These are phyloP conservation scores for Poecilia latipinna DNA, from an alignment of 2,113 vertebrate genomes.

Conservation along the genomic window DNA sequence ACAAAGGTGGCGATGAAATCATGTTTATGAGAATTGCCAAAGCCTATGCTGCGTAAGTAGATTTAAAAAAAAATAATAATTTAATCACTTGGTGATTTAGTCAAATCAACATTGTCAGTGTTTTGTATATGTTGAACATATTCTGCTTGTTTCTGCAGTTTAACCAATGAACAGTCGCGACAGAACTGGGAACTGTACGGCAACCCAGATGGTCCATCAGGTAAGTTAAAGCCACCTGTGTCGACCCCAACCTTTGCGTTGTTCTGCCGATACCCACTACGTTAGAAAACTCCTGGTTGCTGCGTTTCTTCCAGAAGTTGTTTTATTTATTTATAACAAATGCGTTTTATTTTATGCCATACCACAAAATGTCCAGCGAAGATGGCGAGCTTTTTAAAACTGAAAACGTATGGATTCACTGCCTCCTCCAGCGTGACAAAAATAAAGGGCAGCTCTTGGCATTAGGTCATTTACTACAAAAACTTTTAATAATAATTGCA, in stretches of 20 bases:
- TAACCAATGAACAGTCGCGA: slow-evolving; percentile 94
- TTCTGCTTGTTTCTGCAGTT: slow-evolving; percentile 68
- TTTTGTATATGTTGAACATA: not conserved
- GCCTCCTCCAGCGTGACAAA: not conserved
- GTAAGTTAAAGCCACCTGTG: slow-evolving; percentile 67
- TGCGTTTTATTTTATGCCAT: not conserved
- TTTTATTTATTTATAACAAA: too few relatives aligned
- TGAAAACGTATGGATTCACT: not conserved
- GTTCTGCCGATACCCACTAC: too few relatives aligned
- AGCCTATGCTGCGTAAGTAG: slow-evolving; percentile 93
- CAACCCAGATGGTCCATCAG: slow-evolving; percentile 97
- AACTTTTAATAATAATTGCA: not conserved
- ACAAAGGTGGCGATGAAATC: slow-evolving; percentile 96
- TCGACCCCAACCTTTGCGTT: too few relatives aligned
- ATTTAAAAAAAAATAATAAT: not conserved
- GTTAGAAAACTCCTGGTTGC: too few relatives aligned
- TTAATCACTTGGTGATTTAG: not conserved
- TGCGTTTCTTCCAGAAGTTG: too few relatives aligned
- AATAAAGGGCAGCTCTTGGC: not conserved
- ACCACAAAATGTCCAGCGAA: not conserved
- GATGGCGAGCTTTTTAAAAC: not conserved
- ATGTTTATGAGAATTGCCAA: slow-evolving; percentile 98
- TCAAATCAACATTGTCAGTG: not conserved
- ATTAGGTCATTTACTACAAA: not conserved
- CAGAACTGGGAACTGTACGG: slow-evolving; percentile 93